Base-by-base conservation (phyloP, 2,888 invertebrate genomes). In the Dolomedes plantarius region DNA sequence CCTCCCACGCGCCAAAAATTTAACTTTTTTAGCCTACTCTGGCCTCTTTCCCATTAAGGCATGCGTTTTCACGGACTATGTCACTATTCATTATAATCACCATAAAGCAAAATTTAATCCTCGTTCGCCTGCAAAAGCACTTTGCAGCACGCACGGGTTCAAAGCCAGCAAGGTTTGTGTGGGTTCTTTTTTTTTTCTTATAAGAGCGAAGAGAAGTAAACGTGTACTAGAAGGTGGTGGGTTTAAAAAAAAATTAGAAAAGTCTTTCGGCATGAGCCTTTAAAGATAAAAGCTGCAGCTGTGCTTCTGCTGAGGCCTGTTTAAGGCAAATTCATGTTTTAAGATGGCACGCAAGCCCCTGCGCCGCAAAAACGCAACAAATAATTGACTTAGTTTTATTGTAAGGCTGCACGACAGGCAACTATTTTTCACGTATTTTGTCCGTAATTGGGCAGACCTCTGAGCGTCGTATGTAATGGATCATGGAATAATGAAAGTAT, bases 361-460 rank as follows among this genome's bases (percentile, higher is more conserved):
- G 31, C 28, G 19, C 41, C 7, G 27, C 69, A 46, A 73, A 73
- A 80, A 80, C 80, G 80, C 72, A 73, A 73, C 73, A 80, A 80
- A 80, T 80, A 80, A 80, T 73, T 80, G 80, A 73, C 80, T 80
- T 67, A 67, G 50, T 36, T 50, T 80, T 80, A 65, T 80, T 80
- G 73, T 36, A 32, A 39, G 41, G 29, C 13, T 11, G 50, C 72
- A 80, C 73, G 80, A 36, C 72, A 80, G 32, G 46, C 28, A 16
- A 46, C 73, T 78, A 78, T 78, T 78, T 78, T 78, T 78, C 71
- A 78, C 41, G 3, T 36, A 28, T 39, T 64, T 56, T 56, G 56
- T 1, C 56, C 56, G 11, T 56, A 56, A 56, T 56, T 56, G 19
- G 56, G 56, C 1, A 56, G 56, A 56, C 23, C 19, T 56, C 23